phyloP scores from a whole-genome alignment of 2,113 vertebrate genomes.

The Ctenomys sociabilis region DNA sequence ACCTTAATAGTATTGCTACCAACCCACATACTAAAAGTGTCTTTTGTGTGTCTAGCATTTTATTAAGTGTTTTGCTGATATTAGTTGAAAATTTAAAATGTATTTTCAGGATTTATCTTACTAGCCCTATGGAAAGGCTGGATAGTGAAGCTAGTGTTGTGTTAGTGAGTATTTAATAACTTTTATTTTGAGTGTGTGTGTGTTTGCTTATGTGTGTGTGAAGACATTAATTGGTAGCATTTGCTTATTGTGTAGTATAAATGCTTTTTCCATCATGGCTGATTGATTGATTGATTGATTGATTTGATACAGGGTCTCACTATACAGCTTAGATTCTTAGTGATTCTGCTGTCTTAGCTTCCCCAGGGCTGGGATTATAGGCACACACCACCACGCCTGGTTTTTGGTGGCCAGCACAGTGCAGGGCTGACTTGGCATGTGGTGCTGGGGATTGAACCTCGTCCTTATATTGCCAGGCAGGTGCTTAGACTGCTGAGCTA shows the following conservation, averaged over 20 bases:
- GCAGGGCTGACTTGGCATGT: no score
- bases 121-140: not conserved
- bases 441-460: no score
- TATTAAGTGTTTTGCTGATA: slow-evolving; percentile 15
- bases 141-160: not conserved
- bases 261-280: not conserved
- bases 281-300: not conserved
- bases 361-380: no score
- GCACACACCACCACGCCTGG: no score
- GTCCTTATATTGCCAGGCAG: no score
- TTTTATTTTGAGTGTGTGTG: not conserved
- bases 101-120: not conserved
- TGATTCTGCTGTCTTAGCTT: no score
- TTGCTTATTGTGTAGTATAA: not conserved
- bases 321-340: no score
- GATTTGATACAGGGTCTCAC: no score
- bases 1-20: not conserved
- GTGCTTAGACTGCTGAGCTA: no score
- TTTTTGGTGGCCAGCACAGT: no score
- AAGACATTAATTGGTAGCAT: not conserved
- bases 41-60: slow-evolving; percentile 18
- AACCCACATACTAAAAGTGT: not conserved
- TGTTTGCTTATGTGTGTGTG: no score
- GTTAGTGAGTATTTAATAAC: not conserved
- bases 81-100: slow-evolving; percentile 29